Percentiles rank a stretch among this genome's conserved stretches.
Evolutionary conservation across 35 echinoderm and acorn worm genomes (phyloP).

Genomic region (Anneissia japonica): DNA sequence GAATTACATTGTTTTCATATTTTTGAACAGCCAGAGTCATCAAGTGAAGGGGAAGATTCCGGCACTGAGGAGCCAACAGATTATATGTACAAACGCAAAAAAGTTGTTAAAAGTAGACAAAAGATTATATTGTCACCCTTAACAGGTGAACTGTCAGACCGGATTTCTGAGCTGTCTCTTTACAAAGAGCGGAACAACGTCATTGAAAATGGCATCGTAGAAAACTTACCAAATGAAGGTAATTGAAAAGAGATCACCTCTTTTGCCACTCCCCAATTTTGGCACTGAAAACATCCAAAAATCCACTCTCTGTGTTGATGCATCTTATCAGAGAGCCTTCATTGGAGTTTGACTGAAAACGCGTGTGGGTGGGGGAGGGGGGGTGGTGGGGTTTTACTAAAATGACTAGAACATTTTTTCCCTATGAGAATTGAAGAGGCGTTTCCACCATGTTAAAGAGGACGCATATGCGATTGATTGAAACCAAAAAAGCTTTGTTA

Average conservation of each 20-base stretch:
- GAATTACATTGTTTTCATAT: too few relatives aligned
- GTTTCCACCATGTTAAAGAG: too few relatives aligned
- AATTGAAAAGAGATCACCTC: background rate
- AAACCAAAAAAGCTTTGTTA: too few relatives aligned
- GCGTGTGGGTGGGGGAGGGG: too few relatives aligned
- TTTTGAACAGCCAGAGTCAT: background rate
- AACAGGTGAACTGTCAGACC: background rate
- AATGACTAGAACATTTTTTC: too few relatives aligned
- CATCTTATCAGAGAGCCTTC: too few relatives aligned
- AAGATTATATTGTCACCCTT: conserved; percentile 6
- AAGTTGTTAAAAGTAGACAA: background rate
- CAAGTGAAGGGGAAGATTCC: conserved; percentile 10
- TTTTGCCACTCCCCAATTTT: background rate
- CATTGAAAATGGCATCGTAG: conserved; percentile 2
- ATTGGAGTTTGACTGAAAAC: too few relatives aligned
- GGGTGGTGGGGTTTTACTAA: too few relatives aligned
- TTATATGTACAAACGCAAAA: background rate
- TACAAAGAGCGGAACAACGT: background rate
- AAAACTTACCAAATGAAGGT: conserved; percentile 14
- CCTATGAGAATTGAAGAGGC: too few relatives aligned
- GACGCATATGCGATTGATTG: too few relatives aligned
- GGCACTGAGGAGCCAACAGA: conserved; percentile 11
- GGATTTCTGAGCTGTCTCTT: background rate
- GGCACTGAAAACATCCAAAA: background rate
- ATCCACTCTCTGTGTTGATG: too few relatives aligned